Conservation (phyloP, 1,140 invertebrate genomes). For the Drosophila sproati region DNA sequence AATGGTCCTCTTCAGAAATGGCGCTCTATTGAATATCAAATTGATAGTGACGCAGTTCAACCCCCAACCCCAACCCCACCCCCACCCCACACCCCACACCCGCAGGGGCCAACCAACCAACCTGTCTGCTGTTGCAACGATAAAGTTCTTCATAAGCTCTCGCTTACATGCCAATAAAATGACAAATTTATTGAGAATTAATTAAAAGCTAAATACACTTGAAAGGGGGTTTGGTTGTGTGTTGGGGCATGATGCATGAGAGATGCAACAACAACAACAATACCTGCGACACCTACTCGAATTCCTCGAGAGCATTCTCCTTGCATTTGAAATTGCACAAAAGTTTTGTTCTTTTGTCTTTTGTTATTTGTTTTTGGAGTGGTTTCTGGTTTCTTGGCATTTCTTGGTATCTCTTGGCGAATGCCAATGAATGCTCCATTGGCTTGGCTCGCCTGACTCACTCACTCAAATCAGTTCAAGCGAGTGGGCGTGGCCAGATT, state of each 20-base stretch:
- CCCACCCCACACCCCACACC: no score
- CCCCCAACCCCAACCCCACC: no score
- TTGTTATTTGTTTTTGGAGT: slow-evolving; percentile 12
- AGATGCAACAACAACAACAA: not conserved
- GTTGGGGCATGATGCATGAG: not conserved
- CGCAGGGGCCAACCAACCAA: no score
- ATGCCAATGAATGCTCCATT: not conserved
- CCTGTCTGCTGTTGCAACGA: no score
- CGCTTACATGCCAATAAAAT: not conserved
- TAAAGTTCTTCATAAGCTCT: not conserved
- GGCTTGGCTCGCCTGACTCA: not conserved
- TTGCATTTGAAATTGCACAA: slow-evolving; percentile 23
- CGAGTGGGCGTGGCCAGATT: slow-evolving; percentile 8
- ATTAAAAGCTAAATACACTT: slow-evolving; percentile 72
- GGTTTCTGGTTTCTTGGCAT: slow-evolving; percentile 23
- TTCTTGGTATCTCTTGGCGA: slow-evolving; percentile 19
- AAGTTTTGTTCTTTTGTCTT: not conserved
- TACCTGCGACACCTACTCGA: not conserved
- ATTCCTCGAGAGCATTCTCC: not conserved
- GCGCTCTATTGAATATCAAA: slow-evolving; percentile 54
- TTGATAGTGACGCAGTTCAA: slow-evolving; percentile 10
- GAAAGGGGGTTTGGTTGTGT: slow-evolving; percentile 21
- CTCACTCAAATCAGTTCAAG: not conserved
- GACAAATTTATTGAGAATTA: slow-evolving; percentile 68
- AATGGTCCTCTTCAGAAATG: slow-evolving; percentile 30